phyloP scores from a whole-genome alignment of 2,113 vertebrate genomes.

The Pelecanoides urinatrix region DNA sequence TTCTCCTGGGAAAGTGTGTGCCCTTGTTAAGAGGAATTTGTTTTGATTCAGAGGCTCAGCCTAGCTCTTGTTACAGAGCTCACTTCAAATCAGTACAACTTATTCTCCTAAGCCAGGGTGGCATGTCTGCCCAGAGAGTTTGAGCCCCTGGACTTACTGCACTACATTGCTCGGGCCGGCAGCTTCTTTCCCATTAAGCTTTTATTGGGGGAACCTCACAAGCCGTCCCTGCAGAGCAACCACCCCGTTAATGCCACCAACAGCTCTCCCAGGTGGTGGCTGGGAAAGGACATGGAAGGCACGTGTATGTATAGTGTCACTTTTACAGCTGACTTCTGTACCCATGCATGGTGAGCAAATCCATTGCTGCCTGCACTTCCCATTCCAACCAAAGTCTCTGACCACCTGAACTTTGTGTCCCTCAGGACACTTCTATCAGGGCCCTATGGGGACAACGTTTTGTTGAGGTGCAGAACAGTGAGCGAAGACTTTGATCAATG shows the following conservation, averaged over 20 bases:
- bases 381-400: not conserved
- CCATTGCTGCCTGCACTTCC: not conserved
- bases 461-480: not conserved
- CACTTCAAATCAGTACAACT: not conserved
- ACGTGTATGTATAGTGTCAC: too few species aligned
- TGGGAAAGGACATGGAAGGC: not conserved
- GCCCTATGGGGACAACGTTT: fast-evolving
- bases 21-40: not conserved
- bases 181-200: not conserved
- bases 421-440: not conserved
- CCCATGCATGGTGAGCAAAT: fast-evolving
- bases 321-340: not conserved
- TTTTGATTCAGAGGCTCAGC: fast-evolving
- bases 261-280: too few species aligned
- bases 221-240: not conserved
- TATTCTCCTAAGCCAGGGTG: not conserved
- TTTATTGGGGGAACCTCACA: not conserved
- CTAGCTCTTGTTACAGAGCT: not conserved
- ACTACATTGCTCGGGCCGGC: fast-evolving
- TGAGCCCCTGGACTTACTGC: not conserved
- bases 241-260: fast-evolving
- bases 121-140: not conserved
- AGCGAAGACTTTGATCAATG: not conserved
- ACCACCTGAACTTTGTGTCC: fast-evolving
- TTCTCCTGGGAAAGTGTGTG: not conserved